A percentile compares a stretch with the other conserved stretches of the same genome.
Conservation (phyloP, 1,140 invertebrate species). For the Philotrypesis tridentata region DNA sequence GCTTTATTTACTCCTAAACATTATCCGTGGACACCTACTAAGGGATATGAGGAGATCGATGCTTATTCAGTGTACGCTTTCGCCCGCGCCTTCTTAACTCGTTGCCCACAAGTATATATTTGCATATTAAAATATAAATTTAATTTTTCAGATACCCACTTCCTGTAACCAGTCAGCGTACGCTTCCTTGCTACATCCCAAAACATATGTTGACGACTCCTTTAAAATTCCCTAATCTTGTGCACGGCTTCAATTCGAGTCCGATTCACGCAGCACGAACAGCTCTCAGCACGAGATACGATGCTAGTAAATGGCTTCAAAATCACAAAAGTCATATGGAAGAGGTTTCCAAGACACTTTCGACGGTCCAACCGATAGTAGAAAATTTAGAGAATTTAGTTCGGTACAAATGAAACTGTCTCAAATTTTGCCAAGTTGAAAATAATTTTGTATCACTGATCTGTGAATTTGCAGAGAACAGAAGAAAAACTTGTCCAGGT, state of each 20-base stretch:
- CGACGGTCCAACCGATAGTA: background rate
- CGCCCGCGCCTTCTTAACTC: background rate
- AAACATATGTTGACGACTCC: constrained; percentile 81
- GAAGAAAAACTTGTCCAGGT: background rate
- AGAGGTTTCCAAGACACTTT: background rate
- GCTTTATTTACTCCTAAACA: constrained; percentile 72
- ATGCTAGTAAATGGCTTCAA: background rate
- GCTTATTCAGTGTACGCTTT: constrained; percentile 78
- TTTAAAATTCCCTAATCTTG: constrained; percentile 84
- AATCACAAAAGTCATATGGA: background rate
- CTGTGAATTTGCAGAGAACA: background rate
- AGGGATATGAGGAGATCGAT: constrained; percentile 83
- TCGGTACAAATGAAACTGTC: constrained; percentile 1
- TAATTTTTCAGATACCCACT: constrained; percentile 75
- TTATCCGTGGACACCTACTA: constrained; percentile 84
- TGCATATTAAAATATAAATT: background rate
- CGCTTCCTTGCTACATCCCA: constrained; percentile 81
- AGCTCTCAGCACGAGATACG: constrained; percentile 72
- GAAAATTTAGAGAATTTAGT: constrained; percentile 9
- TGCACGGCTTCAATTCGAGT: constrained; percentile 86
- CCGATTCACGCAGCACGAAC: constrained; percentile 84
- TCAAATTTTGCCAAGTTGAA: no score
- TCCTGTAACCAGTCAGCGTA: constrained; percentile 81
- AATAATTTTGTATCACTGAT: no score
- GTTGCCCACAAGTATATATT: background rate